Base-by-base conservation (phyloP, 2,888 invertebrate genomes). In the Gymnosoma rotundatum region DNA sequence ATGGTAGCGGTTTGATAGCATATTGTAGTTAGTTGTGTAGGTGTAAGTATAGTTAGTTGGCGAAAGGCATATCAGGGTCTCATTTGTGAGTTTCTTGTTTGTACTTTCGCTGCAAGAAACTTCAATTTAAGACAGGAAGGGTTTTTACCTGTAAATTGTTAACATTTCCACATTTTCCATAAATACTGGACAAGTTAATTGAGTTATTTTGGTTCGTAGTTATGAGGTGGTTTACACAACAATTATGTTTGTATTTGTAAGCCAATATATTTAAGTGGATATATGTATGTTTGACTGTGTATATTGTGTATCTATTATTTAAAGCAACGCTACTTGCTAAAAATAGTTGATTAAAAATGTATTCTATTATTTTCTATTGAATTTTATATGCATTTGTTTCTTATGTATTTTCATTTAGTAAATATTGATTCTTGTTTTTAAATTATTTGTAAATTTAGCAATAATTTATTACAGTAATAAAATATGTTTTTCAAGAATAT, bases 111-210 rank as follows among this genome's bases (percentile, higher is more conserved):
- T 25, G 9, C 1, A 63, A 45, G 4, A 14, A 36, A n/a, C 16
- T 32, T 32, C 5, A 32, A 32, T 32, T 32, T 21, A 36, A n/a
- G n/a, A n/a, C n/a, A 14, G 45, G 45, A 7, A 7, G 20, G 25
- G 9, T 12, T 58, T 60, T 48, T 54, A 52, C 18, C n/a, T 52
- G 36, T 1, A 36, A 54, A 25, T 18, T 54, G 18, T 42, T 80
- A 67, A 32, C 21, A 54, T 54, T 42, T 16, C 20, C 12, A n/a
- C 18, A 64, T 69, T 52, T 70, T 50, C 54, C 66, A 74, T 56
- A 83, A 78, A 70, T 67, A 75, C 36, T 78, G 70, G 70, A 78
- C 83, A 74, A 73, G 69, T 76, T 73, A 80, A 76, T 78, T 83
- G 72, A 80, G 83, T 73, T 76, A 54, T 14, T 42, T 42, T 42